Evolutionary conservation across 1,140 invertebrate species (phyloP), one percentile per base, ranked within the genome.

Genomic region (Microplitis mediator): DNA sequence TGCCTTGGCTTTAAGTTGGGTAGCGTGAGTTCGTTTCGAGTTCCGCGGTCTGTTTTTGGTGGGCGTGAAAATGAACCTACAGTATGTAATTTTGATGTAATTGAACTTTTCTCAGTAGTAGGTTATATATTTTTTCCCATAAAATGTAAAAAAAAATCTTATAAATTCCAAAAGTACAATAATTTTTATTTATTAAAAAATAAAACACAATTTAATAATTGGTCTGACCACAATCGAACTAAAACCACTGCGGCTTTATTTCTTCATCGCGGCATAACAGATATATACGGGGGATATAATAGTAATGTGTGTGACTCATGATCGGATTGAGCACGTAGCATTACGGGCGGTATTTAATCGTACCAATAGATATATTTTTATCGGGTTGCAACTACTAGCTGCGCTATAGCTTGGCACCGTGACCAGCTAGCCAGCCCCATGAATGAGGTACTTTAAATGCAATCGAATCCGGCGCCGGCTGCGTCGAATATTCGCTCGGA

Each of bases 361-460:
- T 60, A 67, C 51, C 14, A 62, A 69, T 69, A 68, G 16, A 36
- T 66, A 69, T 58, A 72, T 58, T 56, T 58, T 60, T 16, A 56
- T 39, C 34, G 5, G 62, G 14, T 69, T 66, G 32, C 5, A 64
- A 54, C 61, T 75, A 32, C 9, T 6, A 61, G 32, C 36, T 14
- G 32, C 67, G 39, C 6, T 6, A 11, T 11, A 45, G 39, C 39
- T 3, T 11, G 39, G 39, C 5, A 45, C 39, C 39, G 39, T 45
- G 6, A 45, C 39, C 11, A 45, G 39, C 9, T 23, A 51, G 35
- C 52, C 36, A 50, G 8, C 52, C 16, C 63, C 52, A 73, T 73
- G 74, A 80, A 82, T 81, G 72, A 75, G 74, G 60, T 73, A 77
- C 76, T 82, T 82, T 79, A 78, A 79, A 81, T 79, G 76, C 78